Evolutionary conservation across 2,888 invertebrate species (phyloP), one percentile per base, ranked within the genome.

Genomic region (Habroteleia sp.): DNA sequence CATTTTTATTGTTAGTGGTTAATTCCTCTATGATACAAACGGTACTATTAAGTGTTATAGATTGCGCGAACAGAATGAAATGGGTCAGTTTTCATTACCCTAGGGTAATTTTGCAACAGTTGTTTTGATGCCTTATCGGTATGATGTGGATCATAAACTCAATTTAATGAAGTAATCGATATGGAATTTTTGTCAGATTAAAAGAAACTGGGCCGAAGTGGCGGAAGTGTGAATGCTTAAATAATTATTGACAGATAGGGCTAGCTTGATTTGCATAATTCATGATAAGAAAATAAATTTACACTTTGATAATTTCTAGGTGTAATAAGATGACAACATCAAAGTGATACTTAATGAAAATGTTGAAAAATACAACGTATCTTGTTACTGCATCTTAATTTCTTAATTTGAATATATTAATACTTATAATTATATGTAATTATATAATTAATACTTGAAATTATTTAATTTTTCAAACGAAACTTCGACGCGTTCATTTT

Each of bases 151-250:
- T 62, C 71, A 54, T 71, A 71, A 71, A 71, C 39, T 62, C 23
- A 20, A 8, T 62, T 62, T 71, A 71, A 71, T 62, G 62, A 62
- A 71, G 71, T 62, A 41, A 52, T 62, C 13, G 62, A 39, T 52
- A 37, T 37, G 35, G 14, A 11, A 52, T 62, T 50, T 69, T 50
- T 62, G 35, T 8, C 11, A n/a, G 27, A 29, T 48, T 14, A 7
- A n/a, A 42, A 39, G 27, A 69, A 69, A 60, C 41, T 68, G 35
- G 68, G 42, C 1, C 60, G 29, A 8, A 16, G 11, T 52, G 25
- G 50, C 60, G 50, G 50, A 56, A 56, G 56, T 48, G 10, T 46
- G 16, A 31, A 39, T 46, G 25, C 13, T 31, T 17, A 35, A 44
- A 50, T 52, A 41, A 35, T 65, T 42, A 44, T 44, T 31, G 23